These are phyloP conservation scores for Myrmecobius fasciatus DNA, from an alignment of 2,113 vertebrate genomes.

Conservation along the genomic window DNA sequence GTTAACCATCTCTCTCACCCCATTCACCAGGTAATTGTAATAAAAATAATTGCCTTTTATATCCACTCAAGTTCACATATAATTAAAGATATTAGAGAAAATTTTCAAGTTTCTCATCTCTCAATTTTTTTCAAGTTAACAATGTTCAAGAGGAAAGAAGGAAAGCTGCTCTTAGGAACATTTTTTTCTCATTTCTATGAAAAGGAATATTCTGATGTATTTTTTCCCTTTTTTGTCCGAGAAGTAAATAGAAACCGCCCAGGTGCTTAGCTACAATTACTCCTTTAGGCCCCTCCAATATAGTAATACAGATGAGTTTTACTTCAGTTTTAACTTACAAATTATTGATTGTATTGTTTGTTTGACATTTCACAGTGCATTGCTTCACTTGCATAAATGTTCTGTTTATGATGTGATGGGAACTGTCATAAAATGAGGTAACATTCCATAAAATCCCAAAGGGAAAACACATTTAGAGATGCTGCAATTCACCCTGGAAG, in stretches of 20 bases:
- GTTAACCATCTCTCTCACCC: background rate
- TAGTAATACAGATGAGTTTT: slow-evolving; percentile 74
- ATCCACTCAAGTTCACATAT: slow-evolving; percentile 43
- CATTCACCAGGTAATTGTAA: background rate
- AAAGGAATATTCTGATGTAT: background rate
- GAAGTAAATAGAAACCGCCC: slow-evolving; percentile 57
- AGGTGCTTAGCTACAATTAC: slow-evolving; percentile 59
- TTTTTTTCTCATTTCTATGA: background rate
- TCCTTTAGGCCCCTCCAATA: slow-evolving; percentile 68
- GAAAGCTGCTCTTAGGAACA: background rate
- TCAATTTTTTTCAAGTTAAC: slow-evolving; percentile 7
- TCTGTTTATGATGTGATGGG: slow-evolving; percentile 74
- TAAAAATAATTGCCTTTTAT: slow-evolving; percentile 24
- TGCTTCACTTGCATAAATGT: slow-evolving; percentile 78
- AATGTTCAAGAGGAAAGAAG: slow-evolving; percentile 23
- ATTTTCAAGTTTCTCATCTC: slow-evolving; percentile 9
- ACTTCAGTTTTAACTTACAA: slow-evolving; percentile 71
- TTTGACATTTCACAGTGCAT: slow-evolving; percentile 80
- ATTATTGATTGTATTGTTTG: slow-evolving; percentile 83
- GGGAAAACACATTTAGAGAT: slow-evolving; percentile 77
- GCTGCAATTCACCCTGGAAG: slow-evolving; percentile 75
- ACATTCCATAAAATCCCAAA: slow-evolving; percentile 82
- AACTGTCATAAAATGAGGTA: slow-evolving; percentile 82
- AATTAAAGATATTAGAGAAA: slow-evolving; percentile 39
- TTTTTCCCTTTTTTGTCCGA: background rate